Evolutionary conservation across 2,888 invertebrate genomes (phyloP).

Genomic region (Zhengitettix transpicula): DNA sequence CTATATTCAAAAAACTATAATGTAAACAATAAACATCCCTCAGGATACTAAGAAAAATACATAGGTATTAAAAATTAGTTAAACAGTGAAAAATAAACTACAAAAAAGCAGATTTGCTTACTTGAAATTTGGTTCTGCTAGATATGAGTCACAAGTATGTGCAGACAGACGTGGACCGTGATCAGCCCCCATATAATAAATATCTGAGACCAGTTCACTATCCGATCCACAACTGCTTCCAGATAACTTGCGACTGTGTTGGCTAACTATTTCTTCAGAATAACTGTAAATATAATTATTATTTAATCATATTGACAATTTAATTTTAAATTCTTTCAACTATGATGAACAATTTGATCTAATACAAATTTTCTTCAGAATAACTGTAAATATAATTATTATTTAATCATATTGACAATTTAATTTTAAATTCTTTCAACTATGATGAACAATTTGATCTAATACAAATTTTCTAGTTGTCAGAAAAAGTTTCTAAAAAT

Average conservation of each 20-base stretch:
- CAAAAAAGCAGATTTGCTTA: neutral
- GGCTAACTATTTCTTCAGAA: conserved; percentile 50
- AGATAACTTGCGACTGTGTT: conserved; percentile 43
- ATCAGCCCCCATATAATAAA: conserved; percentile 18
- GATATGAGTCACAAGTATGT: conserved; percentile 9
- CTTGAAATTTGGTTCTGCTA: conserved; percentile 8
- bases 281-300: conserved; percentile 25
- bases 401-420: no score
- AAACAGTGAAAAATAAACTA: neutral
- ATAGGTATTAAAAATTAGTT: neutral
- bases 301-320: no score
- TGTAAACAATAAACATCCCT: neutral
- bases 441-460: no score
- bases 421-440: no score
- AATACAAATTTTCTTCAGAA: conserved; percentile 50
- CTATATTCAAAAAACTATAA: neutral
- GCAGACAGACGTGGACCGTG: conserved; percentile 1
- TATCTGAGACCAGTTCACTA: conserved; percentile 28
- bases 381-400: conserved; percentile 25
- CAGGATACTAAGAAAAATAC: neutral
- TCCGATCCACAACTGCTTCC: conserved; percentile 25
- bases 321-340: no score
- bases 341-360: no score
- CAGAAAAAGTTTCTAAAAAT: no score
- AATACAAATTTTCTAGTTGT: no score